A percentile compares a stretch with the other conserved stretches of the same genome.
Evolutionary conservation across 2,888 invertebrate genomes (phyloP).

Genomic region (Anticlea derivata): DNA sequence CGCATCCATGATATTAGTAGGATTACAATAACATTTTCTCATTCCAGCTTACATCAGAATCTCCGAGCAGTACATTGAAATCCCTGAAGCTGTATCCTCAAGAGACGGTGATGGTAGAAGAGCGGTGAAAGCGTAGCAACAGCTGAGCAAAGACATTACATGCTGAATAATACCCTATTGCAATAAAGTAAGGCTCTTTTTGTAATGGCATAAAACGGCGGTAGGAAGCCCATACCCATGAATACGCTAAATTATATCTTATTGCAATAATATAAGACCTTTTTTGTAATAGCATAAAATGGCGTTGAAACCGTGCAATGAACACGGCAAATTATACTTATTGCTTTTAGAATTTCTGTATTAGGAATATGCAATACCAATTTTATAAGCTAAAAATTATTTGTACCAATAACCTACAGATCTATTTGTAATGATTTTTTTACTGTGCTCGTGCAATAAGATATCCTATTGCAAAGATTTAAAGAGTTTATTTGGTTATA

Average conservation of each 20-base stretch:
- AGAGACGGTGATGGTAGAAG: conserved; percentile 97
- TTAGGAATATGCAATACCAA: conserved; percentile 3
- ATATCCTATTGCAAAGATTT: conserved; percentile 4
- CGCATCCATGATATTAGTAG: no score
- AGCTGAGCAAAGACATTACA: conserved; percentile 18
- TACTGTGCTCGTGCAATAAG: conserved; percentile 1
- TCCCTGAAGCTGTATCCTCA: conserved; percentile 95
- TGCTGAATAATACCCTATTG: conserved; percentile 17
- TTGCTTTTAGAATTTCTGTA: background rate
- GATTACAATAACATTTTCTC: conserved; percentile 3
- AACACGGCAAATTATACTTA: no score
- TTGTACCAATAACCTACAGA: background rate
- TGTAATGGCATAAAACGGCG: conserved; percentile 8
- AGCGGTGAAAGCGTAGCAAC: conserved; percentile 86
- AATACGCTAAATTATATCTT: conserved; percentile 15
- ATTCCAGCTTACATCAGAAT: conserved; percentile 89
- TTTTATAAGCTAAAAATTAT: conserved; percentile 2
- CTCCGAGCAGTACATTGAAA: conserved; percentile 89
- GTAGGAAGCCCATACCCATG: conserved; percentile 1
- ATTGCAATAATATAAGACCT: conserved; percentile 10
- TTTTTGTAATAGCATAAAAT: background rate
- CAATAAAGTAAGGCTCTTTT: conserved; percentile 22
- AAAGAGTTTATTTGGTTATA: conserved; percentile 1
- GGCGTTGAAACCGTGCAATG: no score
- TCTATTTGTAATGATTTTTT: background rate